phyloP scores from a whole-genome alignment of 2,888 invertebrate species.

The Cerastoderma edule region DNA sequence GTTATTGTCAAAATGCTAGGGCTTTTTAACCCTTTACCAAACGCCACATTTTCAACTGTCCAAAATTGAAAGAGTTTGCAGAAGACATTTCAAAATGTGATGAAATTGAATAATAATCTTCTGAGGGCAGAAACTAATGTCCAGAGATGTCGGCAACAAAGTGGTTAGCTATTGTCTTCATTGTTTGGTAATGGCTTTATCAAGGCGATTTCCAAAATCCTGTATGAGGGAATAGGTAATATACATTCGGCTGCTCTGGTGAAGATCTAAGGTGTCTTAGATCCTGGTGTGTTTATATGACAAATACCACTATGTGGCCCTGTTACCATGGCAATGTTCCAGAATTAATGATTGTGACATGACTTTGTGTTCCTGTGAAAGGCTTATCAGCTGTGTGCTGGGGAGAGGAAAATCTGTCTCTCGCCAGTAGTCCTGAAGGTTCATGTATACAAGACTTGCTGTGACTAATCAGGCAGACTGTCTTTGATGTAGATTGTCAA shows the following conservation, averaged over 20 bases:
- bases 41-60: too few species aligned
- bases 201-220: too few species aligned
- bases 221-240: too few species aligned
- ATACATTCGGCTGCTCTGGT: too few species aligned
- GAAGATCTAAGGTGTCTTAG: conserved; percentile 9
- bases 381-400: conserved; percentile 50
- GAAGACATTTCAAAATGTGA: too few species aligned
- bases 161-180: background rate
- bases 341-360: conserved; percentile 39
- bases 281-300: conserved; percentile 23
- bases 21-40: too few species aligned
- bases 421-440: background rate
- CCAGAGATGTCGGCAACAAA: background rate
- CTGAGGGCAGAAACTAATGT: background rate
- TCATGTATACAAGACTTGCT: conserved; percentile 1
- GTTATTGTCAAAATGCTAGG: too few species aligned
- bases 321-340: conserved; percentile 47
- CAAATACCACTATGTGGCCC: conserved; percentile 41
- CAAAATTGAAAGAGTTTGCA: too few species aligned
- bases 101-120: too few species aligned
- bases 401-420: conserved; percentile 19
- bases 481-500: conserved; percentile 32
- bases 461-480: conserved; percentile 24
- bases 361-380: conserved; percentile 12
- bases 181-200: background rate